A percentile compares a stretch with the other conserved stretches of the same genome.
phyloP scores from a whole-genome alignment of 2,797 vertebrate genomes.

The Pempheris klunzingeri region DNA sequence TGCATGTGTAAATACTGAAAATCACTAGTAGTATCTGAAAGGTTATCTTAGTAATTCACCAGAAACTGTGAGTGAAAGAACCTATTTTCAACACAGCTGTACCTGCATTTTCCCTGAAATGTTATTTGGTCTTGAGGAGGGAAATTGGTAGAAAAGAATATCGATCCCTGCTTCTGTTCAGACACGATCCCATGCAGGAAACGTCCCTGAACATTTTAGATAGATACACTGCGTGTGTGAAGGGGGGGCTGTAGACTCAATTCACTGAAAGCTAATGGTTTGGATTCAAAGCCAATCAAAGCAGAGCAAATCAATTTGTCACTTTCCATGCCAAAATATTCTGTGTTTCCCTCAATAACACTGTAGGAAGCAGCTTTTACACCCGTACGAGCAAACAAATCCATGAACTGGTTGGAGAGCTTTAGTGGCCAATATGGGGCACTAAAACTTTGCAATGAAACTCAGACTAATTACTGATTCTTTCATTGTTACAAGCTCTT shows the following conservation, averaged over 20 bases:
- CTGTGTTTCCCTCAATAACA: background rate
- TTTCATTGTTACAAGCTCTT: constrained; percentile 48
- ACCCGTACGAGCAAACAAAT: background rate
- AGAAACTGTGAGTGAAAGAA: too few relatives aligned
- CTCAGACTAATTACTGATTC: constrained; percentile 52
- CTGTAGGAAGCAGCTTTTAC: background rate
- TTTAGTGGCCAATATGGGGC: constrained; percentile 37
- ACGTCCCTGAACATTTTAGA: too few relatives aligned
- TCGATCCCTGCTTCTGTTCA: too few relatives aligned
- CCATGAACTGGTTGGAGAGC: constrained; percentile 8
- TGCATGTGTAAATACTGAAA: too few relatives aligned
- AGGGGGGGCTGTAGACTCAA: background rate
- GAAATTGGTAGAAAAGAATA: too few relatives aligned
- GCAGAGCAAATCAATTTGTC: background rate
- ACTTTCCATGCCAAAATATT: background rate
- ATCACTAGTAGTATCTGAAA: too few relatives aligned
- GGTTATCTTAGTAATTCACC: too few relatives aligned
- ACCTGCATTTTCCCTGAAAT: too few relatives aligned
- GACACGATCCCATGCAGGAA: too few relatives aligned
- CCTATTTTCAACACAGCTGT: too few relatives aligned
- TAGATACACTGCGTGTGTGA: too few relatives aligned
- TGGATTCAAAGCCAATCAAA: background rate
- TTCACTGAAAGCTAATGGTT: background rate
- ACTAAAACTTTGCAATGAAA: constrained; percentile 39
- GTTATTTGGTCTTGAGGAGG: too few relatives aligned